phyloP scores from a whole-genome alignment of 2,888 invertebrate genomes.

The Drosophila vallismaia region DNA sequence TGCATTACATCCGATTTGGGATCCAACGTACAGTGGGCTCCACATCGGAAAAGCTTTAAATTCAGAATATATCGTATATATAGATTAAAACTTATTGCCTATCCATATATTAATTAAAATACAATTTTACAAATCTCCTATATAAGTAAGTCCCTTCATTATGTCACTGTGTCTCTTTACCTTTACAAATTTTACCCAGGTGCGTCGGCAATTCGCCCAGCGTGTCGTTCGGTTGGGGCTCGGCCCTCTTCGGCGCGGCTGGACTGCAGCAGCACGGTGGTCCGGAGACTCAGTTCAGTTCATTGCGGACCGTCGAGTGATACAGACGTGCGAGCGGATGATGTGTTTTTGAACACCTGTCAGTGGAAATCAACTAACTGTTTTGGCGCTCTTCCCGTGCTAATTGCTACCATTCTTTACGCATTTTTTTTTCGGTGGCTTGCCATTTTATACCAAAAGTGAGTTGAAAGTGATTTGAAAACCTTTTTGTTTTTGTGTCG shows the following conservation, averaged over 20 bases:
- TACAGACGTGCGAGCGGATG: slow-evolving; percentile 7
- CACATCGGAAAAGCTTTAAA: background rate
- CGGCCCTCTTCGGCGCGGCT: background rate
- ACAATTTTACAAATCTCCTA: background rate
- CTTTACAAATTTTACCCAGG: background rate
- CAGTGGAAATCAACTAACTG: background rate
- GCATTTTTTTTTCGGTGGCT: slow-evolving; percentile 7
- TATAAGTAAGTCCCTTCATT: background rate
- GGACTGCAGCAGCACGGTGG: background rate
- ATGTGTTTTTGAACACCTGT: background rate
- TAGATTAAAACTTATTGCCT: background rate
- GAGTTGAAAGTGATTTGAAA: background rate
- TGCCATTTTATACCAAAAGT: background rate
- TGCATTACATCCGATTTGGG: background rate
- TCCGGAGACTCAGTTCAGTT: background rate
- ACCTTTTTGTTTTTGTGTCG: background rate
- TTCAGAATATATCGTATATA: background rate
- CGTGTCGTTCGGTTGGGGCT: background rate
- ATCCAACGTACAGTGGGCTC: background rate
- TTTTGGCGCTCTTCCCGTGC: slow-evolving; percentile 18
- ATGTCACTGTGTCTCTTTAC: background rate
- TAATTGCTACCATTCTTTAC: slow-evolving; percentile 11
- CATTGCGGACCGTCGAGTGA: slow-evolving; percentile 1
- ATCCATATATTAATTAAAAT: background rate
- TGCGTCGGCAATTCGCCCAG: background rate